A percentile compares a stretch with the other conserved stretches of the same genome.
Conservation (phyloP, 2,797 vertebrate genomes). For the Lutra lutra region DNA sequence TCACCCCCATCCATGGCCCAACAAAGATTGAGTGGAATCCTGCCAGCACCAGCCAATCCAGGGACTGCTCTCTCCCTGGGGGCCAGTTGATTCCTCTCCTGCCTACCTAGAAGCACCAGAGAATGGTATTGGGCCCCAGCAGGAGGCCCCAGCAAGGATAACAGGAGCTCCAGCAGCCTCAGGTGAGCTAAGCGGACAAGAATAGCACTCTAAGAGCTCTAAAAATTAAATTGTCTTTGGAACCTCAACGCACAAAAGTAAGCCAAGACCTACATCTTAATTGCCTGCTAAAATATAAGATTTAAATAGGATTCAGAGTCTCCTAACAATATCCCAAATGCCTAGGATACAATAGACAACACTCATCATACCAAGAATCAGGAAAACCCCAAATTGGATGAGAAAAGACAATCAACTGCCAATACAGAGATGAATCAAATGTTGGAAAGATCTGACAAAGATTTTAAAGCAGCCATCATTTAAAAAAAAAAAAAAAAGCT, state of each 20-base stretch:
- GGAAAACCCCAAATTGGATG: slow-evolving; percentile 23
- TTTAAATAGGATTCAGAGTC: neutral
- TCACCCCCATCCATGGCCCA: neutral
- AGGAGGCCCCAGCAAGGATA: neutral
- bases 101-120: neutral
- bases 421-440: neutral
- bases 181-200: neutral
- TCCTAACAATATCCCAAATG: slow-evolving; percentile 5
- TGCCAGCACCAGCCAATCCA: neutral
- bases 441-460: neutral
- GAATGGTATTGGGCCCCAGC: neutral
- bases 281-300: neutral
- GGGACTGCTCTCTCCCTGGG: neutral
- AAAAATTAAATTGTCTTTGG: neutral
- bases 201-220: neutral
- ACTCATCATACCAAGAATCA: neutral
- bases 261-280: neutral
- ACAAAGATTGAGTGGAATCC: neutral
- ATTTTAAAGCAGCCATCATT: neutral
- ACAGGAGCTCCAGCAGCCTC: neutral
- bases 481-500: neutral
- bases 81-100: neutral
- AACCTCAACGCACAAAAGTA: neutral
- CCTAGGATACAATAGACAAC: neutral
- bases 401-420: neutral